phyloP scores from a whole-genome alignment of 2,888 invertebrate genomes.

The Pardosa pseudoannulata region DNA sequence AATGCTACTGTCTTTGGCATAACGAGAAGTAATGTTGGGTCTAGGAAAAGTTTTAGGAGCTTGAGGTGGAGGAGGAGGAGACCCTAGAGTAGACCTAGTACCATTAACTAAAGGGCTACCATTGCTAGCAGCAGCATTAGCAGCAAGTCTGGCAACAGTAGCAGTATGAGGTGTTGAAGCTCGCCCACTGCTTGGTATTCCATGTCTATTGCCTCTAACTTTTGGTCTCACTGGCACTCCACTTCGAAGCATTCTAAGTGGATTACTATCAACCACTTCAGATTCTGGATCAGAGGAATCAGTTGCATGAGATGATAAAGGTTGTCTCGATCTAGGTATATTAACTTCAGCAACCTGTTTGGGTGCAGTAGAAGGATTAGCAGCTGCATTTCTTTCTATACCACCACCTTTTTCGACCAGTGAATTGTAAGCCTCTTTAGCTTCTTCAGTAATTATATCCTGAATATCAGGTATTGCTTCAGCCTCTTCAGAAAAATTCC shows the following conservation, averaged over 20 bases:
- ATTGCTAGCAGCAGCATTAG: conserved; percentile 50
- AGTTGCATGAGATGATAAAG: conserved; percentile 57
- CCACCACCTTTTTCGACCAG: conserved; percentile 85
- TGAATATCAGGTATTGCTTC: conserved; percentile 91
- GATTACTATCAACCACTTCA: conserved; percentile 81
- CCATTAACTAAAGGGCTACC: conserved; percentile 34
- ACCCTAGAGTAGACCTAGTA: conserved; percentile 47
- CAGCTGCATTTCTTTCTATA: conserved; percentile 70
- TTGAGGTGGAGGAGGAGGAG: conserved; percentile 63
- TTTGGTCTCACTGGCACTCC: conserved; percentile 81
- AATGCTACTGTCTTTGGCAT: conserved; percentile 38
- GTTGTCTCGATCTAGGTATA: conserved; percentile 58
- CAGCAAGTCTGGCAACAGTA: conserved; percentile 71
- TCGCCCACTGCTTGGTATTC: conserved; percentile 71
- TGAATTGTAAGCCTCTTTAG: conserved; percentile 93
- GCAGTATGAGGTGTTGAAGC: conserved; percentile 72
- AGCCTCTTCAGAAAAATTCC: conserved; percentile 94
- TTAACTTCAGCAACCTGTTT: conserved; percentile 54
- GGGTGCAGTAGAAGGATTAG: conserved; percentile 35
- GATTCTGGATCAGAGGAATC: conserved; percentile 77
- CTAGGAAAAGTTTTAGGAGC: conserved; percentile 61
- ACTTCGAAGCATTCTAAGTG: conserved; percentile 82
- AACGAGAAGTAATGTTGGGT: conserved; percentile 30
- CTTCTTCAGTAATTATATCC: conserved; percentile 91
- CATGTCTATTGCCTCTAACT: conserved; percentile 80